phyloP scores from a whole-genome alignment of 2,797 vertebrate genomes.

The Lophotriccus pileatus region DNA sequence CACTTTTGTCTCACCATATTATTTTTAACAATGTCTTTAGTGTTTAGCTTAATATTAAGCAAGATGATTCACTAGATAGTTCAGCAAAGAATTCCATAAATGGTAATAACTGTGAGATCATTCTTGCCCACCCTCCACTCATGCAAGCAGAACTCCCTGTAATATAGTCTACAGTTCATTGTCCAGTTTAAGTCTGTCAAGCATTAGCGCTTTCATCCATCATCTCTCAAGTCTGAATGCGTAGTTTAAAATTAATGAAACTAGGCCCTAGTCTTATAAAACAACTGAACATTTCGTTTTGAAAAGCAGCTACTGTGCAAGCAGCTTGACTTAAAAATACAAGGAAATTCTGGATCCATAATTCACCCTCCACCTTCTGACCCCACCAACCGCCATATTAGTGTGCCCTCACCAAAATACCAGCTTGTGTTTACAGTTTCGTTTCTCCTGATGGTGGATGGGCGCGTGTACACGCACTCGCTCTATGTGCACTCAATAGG shows the following conservation, averaged over 20 bases:
- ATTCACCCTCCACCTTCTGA: slow-evolving; percentile 78
- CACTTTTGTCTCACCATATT: neutral
- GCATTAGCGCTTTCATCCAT: neutral
- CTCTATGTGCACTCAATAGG: slow-evolving; percentile 82
- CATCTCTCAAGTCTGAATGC: neutral
- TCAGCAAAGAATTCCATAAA: neutral
- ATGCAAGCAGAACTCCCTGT: neutral
- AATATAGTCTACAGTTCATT: neutral
- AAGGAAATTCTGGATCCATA: slow-evolving; percentile 78
- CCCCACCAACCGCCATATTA: slow-evolving; percentile 80
- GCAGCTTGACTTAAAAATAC: slow-evolving; percentile 79
- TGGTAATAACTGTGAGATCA: neutral
- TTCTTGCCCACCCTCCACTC: neutral
- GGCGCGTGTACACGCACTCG: slow-evolving; percentile 77
- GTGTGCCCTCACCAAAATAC: slow-evolving; percentile 82
- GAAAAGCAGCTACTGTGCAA: slow-evolving; percentile 72
- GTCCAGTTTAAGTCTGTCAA: neutral
- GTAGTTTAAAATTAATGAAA: slow-evolving; percentile 30
- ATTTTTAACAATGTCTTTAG: neutral
- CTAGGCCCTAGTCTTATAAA: slow-evolving; percentile 64
- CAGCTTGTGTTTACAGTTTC: slow-evolving; percentile 84
- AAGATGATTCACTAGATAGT: neutral
- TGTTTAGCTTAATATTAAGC: neutral
- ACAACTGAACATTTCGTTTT: slow-evolving; percentile 61
- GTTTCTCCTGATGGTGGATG: slow-evolving; percentile 77